These are phyloP conservation scores for human DNA, from an alignment of 2,113 vertebrate genomes.

Conservation along the genomic window DNA sequence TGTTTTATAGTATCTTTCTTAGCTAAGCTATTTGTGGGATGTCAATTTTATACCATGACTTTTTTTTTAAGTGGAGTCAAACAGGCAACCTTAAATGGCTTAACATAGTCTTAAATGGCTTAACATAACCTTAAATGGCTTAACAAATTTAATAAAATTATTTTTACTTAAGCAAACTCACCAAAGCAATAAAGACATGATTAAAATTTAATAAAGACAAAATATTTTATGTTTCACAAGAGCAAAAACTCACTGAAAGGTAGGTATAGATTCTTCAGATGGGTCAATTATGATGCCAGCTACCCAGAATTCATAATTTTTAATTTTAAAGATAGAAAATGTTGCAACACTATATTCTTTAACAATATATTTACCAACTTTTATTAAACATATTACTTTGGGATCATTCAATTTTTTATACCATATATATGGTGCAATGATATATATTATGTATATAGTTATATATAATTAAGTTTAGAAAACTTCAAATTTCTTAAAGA, in stretches of 20 bases:
- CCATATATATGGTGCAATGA: not conserved
- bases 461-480: not conserved
- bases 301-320: not conserved
- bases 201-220: conserved; percentile 2
- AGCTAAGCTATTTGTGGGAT: not conserved
- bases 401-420: not conserved
- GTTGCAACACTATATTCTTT: not conserved
- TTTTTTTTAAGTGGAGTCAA: not conserved
- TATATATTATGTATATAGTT: not conserved
- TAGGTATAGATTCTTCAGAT: not conserved
- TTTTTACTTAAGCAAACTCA: conserved; percentile 18
- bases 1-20: not conserved
- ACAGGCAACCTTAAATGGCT: not conserved
- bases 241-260: not conserved
- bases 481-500: not conserved
- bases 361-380: not conserved
- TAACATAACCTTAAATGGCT: not conserved
- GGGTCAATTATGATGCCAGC: not conserved
- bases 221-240: not conserved
- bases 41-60: not conserved
- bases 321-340: not conserved
- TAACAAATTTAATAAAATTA: not conserved
- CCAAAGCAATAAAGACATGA: not conserved
- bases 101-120: not conserved
- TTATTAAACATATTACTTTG: not conserved